Conservation (phyloP, 2,113 vertebrate genomes). For the Myotis brandtii region DNA sequence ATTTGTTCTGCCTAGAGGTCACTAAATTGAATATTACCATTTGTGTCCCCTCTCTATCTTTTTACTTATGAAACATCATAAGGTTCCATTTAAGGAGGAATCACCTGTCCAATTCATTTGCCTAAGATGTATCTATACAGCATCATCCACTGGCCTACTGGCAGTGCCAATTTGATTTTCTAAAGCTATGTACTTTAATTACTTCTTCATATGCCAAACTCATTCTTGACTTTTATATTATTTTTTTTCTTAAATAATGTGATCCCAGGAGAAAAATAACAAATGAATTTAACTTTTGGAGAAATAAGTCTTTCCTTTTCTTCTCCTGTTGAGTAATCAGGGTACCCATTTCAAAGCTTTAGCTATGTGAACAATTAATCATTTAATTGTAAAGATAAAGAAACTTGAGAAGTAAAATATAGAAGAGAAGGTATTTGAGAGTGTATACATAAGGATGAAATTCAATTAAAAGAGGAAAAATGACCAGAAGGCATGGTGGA, state of each 20-base stretch:
- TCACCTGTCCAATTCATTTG: slow-evolving; percentile 16
- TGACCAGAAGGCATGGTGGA: not conserved
- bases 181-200: slow-evolving; percentile 28
- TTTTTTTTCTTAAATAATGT: not conserved
- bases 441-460: not conserved
- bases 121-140: not conserved
- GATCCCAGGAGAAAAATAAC: not conserved
- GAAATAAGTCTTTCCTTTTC: not conserved
- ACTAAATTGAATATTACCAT: slow-evolving; percentile 61
- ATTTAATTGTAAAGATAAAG: slow-evolving; percentile 7
- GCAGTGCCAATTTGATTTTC: not conserved
- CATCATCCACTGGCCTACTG: not conserved
- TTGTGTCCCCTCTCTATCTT: slow-evolving; percentile 30
- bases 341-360: not conserved
- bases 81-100: slow-evolving; percentile 29
- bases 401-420: not conserved
- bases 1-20: slow-evolving; percentile 51
- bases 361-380: not conserved
- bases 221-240: not conserved
- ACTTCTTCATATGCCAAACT: not conserved
- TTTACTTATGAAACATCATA: slow-evolving; percentile 48
- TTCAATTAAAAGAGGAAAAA: slow-evolving; percentile 1
- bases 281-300: slow-evolving; percentile 15
- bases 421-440: not conserved
- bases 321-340: not conserved